phyloP scores from a whole-genome alignment of 2,888 invertebrate species.

The Tiliacea aurago region DNA sequence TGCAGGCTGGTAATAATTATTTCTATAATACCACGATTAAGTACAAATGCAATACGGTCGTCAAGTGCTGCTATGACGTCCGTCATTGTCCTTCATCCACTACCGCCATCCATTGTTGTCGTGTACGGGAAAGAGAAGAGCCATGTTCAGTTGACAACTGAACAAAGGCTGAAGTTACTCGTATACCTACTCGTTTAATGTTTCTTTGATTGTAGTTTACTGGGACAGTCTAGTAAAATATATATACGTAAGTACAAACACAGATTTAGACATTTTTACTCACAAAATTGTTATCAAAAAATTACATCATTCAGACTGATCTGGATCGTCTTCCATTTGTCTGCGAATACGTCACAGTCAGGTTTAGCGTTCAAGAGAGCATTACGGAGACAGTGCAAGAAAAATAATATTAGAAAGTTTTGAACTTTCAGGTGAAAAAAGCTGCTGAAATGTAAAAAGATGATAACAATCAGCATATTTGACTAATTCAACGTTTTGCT shows the following conservation, averaged over 20 bases:
- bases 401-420: not conserved
- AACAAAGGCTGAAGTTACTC: slow-evolving; percentile 31
- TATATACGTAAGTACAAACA: not conserved
- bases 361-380: no score
- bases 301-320: not conserved
- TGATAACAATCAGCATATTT: not conserved
- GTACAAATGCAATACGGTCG: slow-evolving; percentile 11
- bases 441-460: not conserved
- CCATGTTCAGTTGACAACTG: slow-evolving; percentile 33
- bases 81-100: slow-evolving; percentile 45
- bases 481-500: not conserved
- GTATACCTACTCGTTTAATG: slow-evolving; percentile 12
- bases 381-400: not conserved
- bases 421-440: not conserved
- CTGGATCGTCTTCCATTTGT: not conserved
- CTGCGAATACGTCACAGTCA: not conserved
- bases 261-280: not conserved
- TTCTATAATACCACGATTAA: not conserved
- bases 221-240: not conserved
- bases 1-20: not conserved
- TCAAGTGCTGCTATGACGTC: slow-evolving; percentile 37
- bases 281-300: no score
- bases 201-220: slow-evolving; percentile 18
- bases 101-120: slow-evolving; percentile 33
- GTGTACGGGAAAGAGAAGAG: slow-evolving; percentile 5